Percentiles rank a stretch among this genome's conserved stretches.
Conservation (phyloP, 2,888 invertebrate species). For the Cryptocephalus primarius region DNA sequence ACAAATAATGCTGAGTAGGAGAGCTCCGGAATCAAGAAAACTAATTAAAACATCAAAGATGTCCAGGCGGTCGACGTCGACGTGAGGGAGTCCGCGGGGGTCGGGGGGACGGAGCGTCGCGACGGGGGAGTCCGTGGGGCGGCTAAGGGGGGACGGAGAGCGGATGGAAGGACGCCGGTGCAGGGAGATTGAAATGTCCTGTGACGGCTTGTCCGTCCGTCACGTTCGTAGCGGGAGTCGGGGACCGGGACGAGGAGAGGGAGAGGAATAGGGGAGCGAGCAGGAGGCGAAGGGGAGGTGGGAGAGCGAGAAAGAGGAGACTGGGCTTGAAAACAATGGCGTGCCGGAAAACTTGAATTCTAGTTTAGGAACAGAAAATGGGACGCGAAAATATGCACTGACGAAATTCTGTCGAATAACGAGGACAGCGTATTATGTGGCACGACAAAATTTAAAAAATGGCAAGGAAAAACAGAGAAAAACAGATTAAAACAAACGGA, state of each 20-base stretch:
- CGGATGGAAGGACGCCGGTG: slow-evolving; percentile 4
- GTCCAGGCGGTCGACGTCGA: slow-evolving; percentile 21
- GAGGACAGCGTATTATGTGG: no score
- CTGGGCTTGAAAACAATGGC: no score
- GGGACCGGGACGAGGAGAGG: not conserved
- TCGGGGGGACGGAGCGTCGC: slow-evolving; percentile 4
- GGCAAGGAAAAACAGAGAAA: no score
- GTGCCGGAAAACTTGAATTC: no score
- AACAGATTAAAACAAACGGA: no score
- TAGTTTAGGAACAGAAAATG: no score
- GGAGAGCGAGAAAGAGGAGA: no score
- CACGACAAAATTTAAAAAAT: no score
- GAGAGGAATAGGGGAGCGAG: slow-evolving; percentile 2
- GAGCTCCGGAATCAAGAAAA: slow-evolving; percentile 11
- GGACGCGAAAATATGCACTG: no score
- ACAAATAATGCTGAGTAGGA: slow-evolving; percentile 7
- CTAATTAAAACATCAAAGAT: slow-evolving; percentile 33
- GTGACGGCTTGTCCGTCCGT: slow-evolving; percentile 24
- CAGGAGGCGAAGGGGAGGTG: no score
- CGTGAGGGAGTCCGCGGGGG: slow-evolving; percentile 17
- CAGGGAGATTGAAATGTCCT: slow-evolving; percentile 22
- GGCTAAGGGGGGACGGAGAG: slow-evolving; percentile 2
- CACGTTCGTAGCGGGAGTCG: slow-evolving; percentile 11
- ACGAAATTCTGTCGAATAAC: no score
- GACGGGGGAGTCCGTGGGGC: slow-evolving; percentile 1